Evolutionary conservation across 2,113 vertebrate genomes (phyloP).

Genomic region (Protobothrops flavoviridis): DNA sequence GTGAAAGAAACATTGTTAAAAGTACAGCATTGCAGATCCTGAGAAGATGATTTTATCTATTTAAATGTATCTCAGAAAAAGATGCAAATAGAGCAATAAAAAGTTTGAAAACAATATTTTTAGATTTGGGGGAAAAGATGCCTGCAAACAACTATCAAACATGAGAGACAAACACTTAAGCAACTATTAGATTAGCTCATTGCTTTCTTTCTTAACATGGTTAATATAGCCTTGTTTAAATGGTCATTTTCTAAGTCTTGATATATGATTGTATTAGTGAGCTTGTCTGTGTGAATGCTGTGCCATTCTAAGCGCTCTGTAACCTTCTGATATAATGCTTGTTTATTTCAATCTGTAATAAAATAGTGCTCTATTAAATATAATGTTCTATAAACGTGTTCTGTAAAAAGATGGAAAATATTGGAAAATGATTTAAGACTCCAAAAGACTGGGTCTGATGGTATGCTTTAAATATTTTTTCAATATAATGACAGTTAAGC

Average conservation of each 20-base stretch:
- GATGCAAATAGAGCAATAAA: background rate
- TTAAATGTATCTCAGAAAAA: background rate
- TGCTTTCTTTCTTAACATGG: background rate
- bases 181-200: background rate
- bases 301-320: background rate
- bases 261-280: background rate
- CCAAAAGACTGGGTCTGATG: background rate
- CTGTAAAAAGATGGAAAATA: background rate
- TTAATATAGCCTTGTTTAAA: background rate
- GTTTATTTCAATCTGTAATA: background rate
- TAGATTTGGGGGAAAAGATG: background rate
- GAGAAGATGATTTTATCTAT: background rate
- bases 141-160: background rate
- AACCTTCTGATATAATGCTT: background rate
- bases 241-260: background rate
- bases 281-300: background rate
- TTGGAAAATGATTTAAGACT: background rate
- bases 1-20: background rate
- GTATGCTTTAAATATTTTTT: background rate
- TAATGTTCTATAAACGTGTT: background rate
- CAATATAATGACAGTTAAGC: background rate
- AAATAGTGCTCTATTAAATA: background rate
- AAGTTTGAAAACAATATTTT: background rate
- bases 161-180: background rate
- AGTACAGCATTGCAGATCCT: background rate